phyloP scores from a whole-genome alignment of 2,888 invertebrate genomes.

The Hirtodrosophila trivittata region DNA sequence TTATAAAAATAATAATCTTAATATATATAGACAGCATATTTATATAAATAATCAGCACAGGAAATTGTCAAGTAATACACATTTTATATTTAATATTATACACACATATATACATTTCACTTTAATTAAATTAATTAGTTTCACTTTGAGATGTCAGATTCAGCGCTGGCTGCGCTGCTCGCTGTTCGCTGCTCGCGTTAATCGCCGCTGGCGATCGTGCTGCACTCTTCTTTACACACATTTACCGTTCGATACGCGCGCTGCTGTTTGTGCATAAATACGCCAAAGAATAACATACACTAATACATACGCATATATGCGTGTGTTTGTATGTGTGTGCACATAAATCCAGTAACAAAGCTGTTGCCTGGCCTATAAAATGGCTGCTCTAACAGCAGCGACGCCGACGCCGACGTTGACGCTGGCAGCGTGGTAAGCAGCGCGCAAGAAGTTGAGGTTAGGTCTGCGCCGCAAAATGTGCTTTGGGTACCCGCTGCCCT shows the following conservation, averaged over 20 bases:
- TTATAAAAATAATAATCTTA: slow-evolving; percentile 13
- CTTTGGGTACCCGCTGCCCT: slow-evolving; percentile 65
- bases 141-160: no score
- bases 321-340: slow-evolving; percentile 17
- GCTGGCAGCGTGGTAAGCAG: slow-evolving; percentile 77
- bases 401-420: slow-evolving; percentile 44
- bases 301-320: slow-evolving; percentile 3
- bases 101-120: no score
- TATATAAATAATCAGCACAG: not conserved
- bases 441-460: slow-evolving; percentile 78
- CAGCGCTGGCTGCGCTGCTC: no score
- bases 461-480: slow-evolving; percentile 79
- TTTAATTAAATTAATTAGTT: no score
- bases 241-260: slow-evolving; percentile 29
- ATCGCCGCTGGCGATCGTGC: not conserved
- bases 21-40: slow-evolving; percentile 3
- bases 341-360: slow-evolving; percentile 63
- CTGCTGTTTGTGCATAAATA: slow-evolving; percentile 29
- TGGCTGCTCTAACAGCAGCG: slow-evolving; percentile 62
- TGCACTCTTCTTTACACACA: slow-evolving; percentile 50
- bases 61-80: no score
- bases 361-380: slow-evolving; percentile 78
- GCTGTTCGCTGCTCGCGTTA: no score
- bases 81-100: no score
- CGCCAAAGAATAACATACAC: slow-evolving; percentile 19